A percentile compares a stretch with the other conserved stretches of the same genome.
phyloP scores from a whole-genome alignment of 2,797 vertebrate species.

The Typhlichthys eigenmanni region DNA sequence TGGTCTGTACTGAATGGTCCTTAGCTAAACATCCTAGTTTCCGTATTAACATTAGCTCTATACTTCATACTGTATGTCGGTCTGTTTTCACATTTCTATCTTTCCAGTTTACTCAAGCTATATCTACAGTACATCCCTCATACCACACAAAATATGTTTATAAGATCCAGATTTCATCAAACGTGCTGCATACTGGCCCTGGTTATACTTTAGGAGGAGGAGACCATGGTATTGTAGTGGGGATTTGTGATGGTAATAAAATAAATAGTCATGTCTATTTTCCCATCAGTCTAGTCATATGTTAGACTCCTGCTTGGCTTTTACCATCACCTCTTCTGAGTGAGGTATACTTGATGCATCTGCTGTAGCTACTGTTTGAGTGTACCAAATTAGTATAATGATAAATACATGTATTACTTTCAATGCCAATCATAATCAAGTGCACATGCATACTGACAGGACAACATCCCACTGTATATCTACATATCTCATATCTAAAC shows the following conservation, averaged over 20 bases:
- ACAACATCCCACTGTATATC: too few species aligned
- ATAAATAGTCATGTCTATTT: conserved; percentile 1
- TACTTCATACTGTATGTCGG: not conserved
- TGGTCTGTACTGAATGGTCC: too few species aligned
- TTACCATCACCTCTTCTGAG: too few species aligned
- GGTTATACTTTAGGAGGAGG: not conserved
- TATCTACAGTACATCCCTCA: not conserved
- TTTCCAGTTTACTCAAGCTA: not conserved
- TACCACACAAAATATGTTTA: conserved; percentile 11
- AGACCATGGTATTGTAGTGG: not conserved
- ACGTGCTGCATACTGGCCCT: conserved; percentile 9
- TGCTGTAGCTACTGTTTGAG: too few species aligned
- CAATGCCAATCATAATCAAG: too few species aligned
- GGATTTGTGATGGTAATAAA: conserved; percentile 11
- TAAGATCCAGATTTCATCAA: conserved; percentile 23
- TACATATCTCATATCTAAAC: conserved; percentile 1
- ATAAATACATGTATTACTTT: too few species aligned
- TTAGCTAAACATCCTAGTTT: too few species aligned
- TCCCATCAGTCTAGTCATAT: too few species aligned
- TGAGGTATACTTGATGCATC: too few species aligned
- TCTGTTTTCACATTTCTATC: not conserved
- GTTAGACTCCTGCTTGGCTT: not conserved
- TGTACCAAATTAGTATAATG: too few species aligned
- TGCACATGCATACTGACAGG: too few species aligned
- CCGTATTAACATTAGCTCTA: too few species aligned